Evolutionary conservation across 2,797 vertebrate genomes (phyloP).

Genomic region (Dermochelys coriacea): DNA sequence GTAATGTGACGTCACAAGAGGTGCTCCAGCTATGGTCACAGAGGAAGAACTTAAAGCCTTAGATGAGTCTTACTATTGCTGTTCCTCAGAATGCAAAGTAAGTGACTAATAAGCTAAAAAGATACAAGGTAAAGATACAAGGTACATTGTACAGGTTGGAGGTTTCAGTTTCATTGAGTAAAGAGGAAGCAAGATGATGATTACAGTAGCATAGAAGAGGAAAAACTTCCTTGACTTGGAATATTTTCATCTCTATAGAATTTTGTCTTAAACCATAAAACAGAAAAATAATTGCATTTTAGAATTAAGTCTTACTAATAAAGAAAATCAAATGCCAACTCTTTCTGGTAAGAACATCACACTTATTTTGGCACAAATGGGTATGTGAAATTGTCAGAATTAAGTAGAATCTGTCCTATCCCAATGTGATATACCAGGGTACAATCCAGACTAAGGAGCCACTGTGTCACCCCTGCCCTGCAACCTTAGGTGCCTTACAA

Average conservation of each 20-base stretch:
- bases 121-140: background rate
- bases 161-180: background rate
- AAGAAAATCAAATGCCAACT: background rate
- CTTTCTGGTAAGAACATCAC: background rate
- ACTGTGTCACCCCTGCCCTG: background rate
- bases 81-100: conserved; percentile 15
- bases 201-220: background rate
- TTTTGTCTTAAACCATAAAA: background rate
- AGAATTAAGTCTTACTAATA: background rate
- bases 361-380: background rate
- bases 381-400: background rate
- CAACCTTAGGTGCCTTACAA: background rate
- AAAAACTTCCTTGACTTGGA: background rate
- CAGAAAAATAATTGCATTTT: background rate
- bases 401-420: background rate
- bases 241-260: background rate
- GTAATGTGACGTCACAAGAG: conserved; percentile 22
- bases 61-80: conserved; percentile 1
- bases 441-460: background rate
- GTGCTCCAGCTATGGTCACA: conserved; percentile 55
- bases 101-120: background rate
- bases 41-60: background rate
- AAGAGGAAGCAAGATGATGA: background rate
- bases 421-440: background rate
- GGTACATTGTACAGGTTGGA: background rate